Conservation (phyloP, 2,888 invertebrate genomes). For the Leptopilina myrica region DNA sequence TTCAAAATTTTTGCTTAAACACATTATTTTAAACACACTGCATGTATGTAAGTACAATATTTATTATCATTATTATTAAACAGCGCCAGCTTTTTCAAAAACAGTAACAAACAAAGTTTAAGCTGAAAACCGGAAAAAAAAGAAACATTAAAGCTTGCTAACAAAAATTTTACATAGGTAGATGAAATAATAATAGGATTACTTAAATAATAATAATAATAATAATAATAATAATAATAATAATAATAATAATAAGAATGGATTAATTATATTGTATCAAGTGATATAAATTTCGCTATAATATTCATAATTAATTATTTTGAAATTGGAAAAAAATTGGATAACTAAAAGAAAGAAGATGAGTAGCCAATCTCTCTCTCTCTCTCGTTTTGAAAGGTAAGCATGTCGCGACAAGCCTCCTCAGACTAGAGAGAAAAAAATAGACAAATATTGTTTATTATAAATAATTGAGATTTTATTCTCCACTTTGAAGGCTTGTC, state of each 20-base stretch:
- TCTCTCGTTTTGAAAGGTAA: neutral
- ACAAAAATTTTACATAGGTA: neutral
- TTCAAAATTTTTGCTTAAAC: neutral
- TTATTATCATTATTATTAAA: neutral
- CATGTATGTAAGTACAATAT: no score
- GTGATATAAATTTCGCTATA: neutral
- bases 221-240: neutral
- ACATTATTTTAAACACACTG: neutral
- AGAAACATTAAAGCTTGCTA: neutral
- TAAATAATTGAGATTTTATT: neutral
- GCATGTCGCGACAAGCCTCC: neutral
- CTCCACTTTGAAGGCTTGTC: constrained; percentile 50
- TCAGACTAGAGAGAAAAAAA: neutral
- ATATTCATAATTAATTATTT: neutral
- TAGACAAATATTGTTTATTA: neutral
- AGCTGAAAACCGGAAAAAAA: neutral
- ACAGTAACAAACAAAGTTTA: neutral
- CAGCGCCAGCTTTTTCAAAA: neutral
- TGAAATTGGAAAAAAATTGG: neutral
- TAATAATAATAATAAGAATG: neutral
- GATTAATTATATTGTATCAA: no score
- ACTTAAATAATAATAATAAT: neutral
- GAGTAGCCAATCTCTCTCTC: neutral
- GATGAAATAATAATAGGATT: neutral
- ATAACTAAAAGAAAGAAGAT: neutral